phyloP scores from a whole-genome alignment of 2,888 invertebrate genomes.

The Latrodectus hesperus region DNA sequence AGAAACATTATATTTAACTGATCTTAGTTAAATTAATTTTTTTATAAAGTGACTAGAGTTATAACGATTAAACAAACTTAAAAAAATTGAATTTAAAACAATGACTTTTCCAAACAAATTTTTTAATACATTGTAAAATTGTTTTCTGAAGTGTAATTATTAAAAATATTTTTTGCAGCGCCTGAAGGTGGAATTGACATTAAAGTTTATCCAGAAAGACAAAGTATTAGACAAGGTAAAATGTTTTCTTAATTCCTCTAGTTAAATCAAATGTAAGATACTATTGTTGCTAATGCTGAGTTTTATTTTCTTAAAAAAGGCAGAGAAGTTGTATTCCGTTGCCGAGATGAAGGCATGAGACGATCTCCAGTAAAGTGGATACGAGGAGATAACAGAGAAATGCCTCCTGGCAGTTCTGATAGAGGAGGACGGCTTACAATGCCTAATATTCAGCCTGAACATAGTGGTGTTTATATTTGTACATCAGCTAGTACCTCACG shows the following conservation, averaged over 20 bases:
- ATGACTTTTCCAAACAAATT: too few species aligned
- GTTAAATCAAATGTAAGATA: background rate
- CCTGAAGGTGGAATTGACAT: constrained; percentile 76
- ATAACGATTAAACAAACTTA: too few species aligned
- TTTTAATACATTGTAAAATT: too few species aligned
- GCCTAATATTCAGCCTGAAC: constrained; percentile 84
- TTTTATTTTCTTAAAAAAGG: constrained; percentile 78
- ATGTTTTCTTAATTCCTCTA: background rate
- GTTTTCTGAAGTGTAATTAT: background rate
- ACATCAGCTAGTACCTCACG: constrained; percentile 84
- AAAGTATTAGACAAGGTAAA: constrained; percentile 87
- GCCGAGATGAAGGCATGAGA: constrained; percentile 89
- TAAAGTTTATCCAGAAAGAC: constrained; percentile 85
- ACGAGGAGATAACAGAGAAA: constrained; percentile 82
- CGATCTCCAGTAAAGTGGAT: constrained; percentile 84
- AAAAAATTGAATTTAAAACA: too few species aligned
- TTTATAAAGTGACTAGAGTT: too few species aligned
- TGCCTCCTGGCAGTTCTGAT: constrained; percentile 86
- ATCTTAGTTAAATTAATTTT: too few species aligned
- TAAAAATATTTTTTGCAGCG: constrained; percentile 49
- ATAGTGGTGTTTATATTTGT: constrained; percentile 89
- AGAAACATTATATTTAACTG: too few species aligned
- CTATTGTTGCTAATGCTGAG: background rate
- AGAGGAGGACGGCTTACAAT: constrained; percentile 88
- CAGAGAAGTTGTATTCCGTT: constrained; percentile 93